Base-by-base conservation (phyloP, 2,888 invertebrate genomes). In the Leptinotarsa peninsularis region DNA sequence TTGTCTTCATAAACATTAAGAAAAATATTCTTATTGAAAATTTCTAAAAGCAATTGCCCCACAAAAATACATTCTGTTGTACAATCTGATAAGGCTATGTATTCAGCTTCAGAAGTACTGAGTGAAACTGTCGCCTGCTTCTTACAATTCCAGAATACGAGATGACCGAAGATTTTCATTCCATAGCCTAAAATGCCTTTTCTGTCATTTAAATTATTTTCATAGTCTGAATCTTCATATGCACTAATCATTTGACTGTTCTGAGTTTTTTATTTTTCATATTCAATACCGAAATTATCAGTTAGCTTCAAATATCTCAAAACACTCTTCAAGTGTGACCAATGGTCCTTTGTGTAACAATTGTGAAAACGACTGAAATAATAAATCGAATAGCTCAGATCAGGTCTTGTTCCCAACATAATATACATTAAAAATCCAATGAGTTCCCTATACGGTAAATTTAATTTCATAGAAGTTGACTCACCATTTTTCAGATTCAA, bases 161-260 rank as follows among this genome's bases (percentile, higher is more conserved):
- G 56, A 78, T 79, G 76, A 43, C 75, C 49, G 73, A 72, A 68
- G 17, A 80, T 17, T 56, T 75, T 80, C 18, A 79, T 67, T 18
- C 68, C 17, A 75, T 56, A 80, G 43, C 79, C 81, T 18, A 18
- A 21, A 21, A 21, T 21, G 23, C 23, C 3, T 23, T 23, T 23
- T 23, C 2, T 4, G 0, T 4, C 27, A 27, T 27, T 27, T 0
- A 4, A 27, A 75, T 78, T 63, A 71, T 73, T 80, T 67, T 80
- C 81, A 80, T 76, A 81, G 70, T 79, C 80, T 21, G 78, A n/a
- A 76, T 80, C 80, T 67, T 71, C 80, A 78, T 72, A 58, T 1
- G 69, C 43, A 54, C 54, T 56, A 10, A 69, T 56, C 14, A 56
- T 69, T 68, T 68, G 21, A 56, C 56, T 23, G 13, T 14, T 50